Base-by-base conservation (phyloP, 30 jellyfish, hydroid and myxozoan species). In the Morbakka virulenta region DNA sequence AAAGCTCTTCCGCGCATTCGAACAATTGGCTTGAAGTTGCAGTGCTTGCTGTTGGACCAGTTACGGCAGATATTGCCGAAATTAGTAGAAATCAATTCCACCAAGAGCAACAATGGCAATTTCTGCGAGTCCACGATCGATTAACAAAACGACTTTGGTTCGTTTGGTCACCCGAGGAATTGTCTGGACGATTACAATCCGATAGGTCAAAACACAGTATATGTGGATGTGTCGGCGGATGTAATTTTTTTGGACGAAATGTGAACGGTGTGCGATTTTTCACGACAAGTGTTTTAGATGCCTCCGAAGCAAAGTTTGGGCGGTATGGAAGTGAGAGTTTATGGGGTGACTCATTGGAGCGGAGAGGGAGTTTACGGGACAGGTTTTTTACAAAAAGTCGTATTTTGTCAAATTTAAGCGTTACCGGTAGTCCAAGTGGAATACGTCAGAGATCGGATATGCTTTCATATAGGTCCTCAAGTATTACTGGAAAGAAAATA, bases 151-250 rank as follows among this genome's bases (percentile, higher is more conserved):
- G 95, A 26, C 84, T 92, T 4, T 92, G 98, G 98, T 92, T 85
- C 76, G 73, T 92, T 26, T 92, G 98, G 98, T 74, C 71, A 0
- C 89, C 95, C 2, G 71, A 68, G 32, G 64, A 82, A 12, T 71
- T 92, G 28, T 52, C 57, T 23, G 63, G 85, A 57, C 85, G 74
- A 65, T 70, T 92, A 3, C 79, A 95, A 2, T 70, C 92, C 2
- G 98, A 92, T 66, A 95, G 98, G 27, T 28, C 89, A 50, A 77
- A 82, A 4, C 51, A 82, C 3, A 73, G 62, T 20, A 92, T 85
- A 13, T 92, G 98, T 69, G 98, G 98, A 27, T 92, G 98, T 41
- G 96, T 85, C 28, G 98, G 98, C 2, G 98, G 98, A 1, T 92
- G 96, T 50, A 50, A 77, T 26, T 92, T 92, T 74, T 92, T 92